Evolutionary conservation across 2,888 invertebrate species (phyloP).

Genomic region (Augiades crinisus): DNA sequence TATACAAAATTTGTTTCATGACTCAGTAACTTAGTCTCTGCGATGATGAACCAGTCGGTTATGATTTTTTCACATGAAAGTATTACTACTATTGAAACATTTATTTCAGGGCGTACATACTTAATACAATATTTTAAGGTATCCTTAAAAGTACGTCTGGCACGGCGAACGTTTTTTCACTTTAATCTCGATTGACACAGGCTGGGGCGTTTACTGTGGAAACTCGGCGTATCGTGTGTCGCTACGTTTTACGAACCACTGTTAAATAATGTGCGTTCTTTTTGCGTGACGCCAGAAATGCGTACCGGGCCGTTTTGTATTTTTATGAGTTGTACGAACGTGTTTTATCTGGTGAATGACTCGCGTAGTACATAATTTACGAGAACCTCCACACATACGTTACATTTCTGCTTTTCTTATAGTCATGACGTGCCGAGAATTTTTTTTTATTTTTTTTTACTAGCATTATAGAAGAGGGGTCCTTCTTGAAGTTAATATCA

Average conservation of each 20-base stretch:
- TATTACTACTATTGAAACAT: too few species aligned
- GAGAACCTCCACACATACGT: conserved; percentile 15
- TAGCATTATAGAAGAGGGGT: too few species aligned
- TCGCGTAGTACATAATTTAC: conserved; percentile 35
- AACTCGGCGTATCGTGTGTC: conserved; percentile 41
- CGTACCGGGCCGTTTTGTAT: conserved; percentile 53
- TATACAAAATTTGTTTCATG: too few species aligned
- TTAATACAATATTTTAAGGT: too few species aligned
- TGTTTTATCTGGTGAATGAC: conserved; percentile 49
- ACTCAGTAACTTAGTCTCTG: too few species aligned
- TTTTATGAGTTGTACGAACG: conserved; percentile 61
- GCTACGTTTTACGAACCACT: conserved; percentile 56
- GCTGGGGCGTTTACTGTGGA: conserved; percentile 11
- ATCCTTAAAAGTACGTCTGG: background rate
- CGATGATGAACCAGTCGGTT: too few species aligned
- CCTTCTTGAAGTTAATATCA: too few species aligned
- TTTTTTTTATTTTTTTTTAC: conserved; percentile 2
- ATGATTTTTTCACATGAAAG: too few species aligned
- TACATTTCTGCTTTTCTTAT: conserved; percentile 10
- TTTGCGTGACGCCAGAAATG: conserved; percentile 51
- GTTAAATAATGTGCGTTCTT: conserved; percentile 66
- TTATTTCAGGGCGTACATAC: too few species aligned
- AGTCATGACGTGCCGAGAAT: conserved; percentile 12
- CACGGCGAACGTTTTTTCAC: background rate
- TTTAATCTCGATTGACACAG: background rate